These are phyloP conservation scores for Dermochelys coriacea DNA, from an alignment of 2,797 vertebrate species.

Conservation along the genomic window DNA sequence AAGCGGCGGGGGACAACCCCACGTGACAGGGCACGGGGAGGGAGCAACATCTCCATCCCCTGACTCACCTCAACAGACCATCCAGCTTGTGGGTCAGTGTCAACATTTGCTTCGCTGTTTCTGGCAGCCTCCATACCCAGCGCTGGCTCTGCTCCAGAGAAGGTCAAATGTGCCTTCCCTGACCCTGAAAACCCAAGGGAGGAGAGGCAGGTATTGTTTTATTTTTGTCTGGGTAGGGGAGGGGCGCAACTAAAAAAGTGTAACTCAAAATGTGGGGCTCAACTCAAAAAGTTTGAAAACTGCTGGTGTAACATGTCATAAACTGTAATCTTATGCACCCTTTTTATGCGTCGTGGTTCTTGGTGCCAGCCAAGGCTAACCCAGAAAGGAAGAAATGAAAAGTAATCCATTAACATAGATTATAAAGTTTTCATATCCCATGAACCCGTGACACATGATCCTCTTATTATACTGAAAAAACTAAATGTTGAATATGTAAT, in stretches of 20 bases:
- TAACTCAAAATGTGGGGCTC: too few relatives aligned
- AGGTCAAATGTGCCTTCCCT: background rate
- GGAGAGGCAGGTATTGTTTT: background rate
- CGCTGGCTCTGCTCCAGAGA: background rate
- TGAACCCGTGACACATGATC: background rate
- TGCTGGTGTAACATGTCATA: background rate
- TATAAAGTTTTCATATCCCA: background rate
- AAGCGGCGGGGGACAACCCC: background rate
- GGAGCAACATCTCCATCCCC: background rate
- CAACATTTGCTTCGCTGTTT: background rate
- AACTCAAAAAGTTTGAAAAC: too few relatives aligned
- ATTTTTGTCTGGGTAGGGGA: too few relatives aligned
- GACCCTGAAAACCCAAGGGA: background rate
- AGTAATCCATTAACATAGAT: background rate
- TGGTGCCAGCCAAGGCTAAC: background rate
- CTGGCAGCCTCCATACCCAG: background rate
- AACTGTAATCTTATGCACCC: background rate
- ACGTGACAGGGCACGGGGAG: background rate
- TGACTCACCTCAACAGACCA: background rate
- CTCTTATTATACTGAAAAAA: background rate
- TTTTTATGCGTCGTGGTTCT: background rate
- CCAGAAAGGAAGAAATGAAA: background rate
- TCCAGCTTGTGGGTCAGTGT: background rate
- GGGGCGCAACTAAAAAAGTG: too few relatives aligned
- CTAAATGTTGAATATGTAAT: background rate